Evolutionary conservation across 2,888 invertebrate species (phyloP), one percentile per base, ranked within the genome.

Genomic region (Candidula unifasciata): DNA sequence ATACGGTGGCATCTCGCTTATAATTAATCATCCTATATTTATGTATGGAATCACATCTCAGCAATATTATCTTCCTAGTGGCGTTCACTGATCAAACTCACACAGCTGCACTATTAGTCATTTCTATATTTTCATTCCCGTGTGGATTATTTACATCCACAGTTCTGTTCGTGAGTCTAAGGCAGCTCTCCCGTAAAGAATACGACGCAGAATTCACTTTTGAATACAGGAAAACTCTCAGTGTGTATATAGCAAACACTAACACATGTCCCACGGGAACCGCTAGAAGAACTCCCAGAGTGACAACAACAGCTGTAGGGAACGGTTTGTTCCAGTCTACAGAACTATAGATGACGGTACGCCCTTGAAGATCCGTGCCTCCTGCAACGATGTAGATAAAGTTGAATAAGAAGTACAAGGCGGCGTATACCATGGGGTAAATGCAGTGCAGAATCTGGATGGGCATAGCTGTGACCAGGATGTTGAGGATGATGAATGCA

Each of bases 401-500:
- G 64, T 86, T 87, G 82, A 89, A 89, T 64, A 87, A 24, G 16
- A 87, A 60, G 82, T 89, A 90, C 0, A 86, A 24, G 13, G 87
- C 66, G 37, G 81, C 86, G 76, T 85, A 90, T 8, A 88, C n/a
- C n/a, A 90, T 60, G 1, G 89, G 85, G 74, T 89, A 87, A 85
- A 89, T 87, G 69, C 90, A 86, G 79, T 91, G 91, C 13, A 89
- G 86, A 6, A 90, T 73, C 10, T 89, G 86, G 21, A 88, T 80
- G 1, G 90, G 91, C 82, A 89, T 84, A 10, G 88, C 89, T 2
- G 89, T 89, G 37, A 90, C 83, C 24, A 84, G 68, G 10, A 89
- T n/a, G 81, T 91, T 90, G 24, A 89, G 21, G n/a, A 90, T 73
- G 68, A 90, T 88, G 87, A 90, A 91, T 2, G 90, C 74, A 13